phyloP scores from a whole-genome alignment of 2,888 invertebrate species.

The Thymelicus sylvestris region DNA sequence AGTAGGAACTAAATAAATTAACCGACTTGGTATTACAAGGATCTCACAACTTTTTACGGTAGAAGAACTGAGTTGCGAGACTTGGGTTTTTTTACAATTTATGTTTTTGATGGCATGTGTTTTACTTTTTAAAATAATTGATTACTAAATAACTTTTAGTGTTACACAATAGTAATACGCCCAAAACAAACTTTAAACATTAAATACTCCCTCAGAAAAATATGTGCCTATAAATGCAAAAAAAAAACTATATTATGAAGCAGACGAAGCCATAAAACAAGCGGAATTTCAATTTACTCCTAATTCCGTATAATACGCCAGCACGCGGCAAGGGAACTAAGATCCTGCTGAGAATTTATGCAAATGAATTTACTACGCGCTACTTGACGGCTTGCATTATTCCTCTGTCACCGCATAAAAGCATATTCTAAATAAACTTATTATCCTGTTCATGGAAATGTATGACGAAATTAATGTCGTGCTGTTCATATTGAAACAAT shows the following conservation, averaged over 20 bases:
- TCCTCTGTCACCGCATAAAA: slow-evolving; percentile 47
- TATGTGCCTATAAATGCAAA: background rate
- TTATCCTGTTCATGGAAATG: slow-evolving; percentile 44
- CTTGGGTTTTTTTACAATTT: too few species aligned
- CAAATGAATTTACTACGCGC: slow-evolving; percentile 59
- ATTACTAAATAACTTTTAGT: too few species aligned
- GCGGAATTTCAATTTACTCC: slow-evolving; percentile 47
- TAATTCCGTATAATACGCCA: slow-evolving; percentile 47
- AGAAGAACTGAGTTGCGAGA: too few species aligned
- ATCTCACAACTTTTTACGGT: too few species aligned
- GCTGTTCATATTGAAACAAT: slow-evolving; percentile 23
- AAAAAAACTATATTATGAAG: background rate
- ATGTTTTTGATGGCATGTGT: too few species aligned
- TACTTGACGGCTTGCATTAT: slow-evolving; percentile 61
- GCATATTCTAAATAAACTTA: slow-evolving; percentile 54
- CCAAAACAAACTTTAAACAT: too few species aligned
- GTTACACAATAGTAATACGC: too few species aligned
- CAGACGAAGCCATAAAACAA: slow-evolving; percentile 26
- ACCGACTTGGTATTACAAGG: too few species aligned
- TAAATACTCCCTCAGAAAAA: too few species aligned
- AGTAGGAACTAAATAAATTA: too few species aligned
- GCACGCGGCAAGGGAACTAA: slow-evolving; percentile 50
- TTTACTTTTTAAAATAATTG: too few species aligned
- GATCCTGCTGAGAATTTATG: slow-evolving; percentile 59
- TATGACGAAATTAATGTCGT: slow-evolving; percentile 37